Base-by-base conservation (phyloP, 1,140 invertebrate genomes). In the Sipha flava region DNA sequence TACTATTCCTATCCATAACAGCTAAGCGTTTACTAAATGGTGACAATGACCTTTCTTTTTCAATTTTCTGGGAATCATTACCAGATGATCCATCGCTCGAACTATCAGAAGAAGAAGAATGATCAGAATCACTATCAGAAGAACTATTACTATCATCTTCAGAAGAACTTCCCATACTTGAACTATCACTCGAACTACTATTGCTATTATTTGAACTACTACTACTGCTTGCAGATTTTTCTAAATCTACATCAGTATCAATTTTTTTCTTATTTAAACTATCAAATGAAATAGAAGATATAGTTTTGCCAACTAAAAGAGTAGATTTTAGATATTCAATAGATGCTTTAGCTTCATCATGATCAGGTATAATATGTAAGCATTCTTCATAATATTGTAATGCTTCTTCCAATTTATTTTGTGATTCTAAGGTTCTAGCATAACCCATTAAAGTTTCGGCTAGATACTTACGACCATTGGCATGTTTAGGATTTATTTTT, bases 391-490 rank as follows among this genome's bases (percentile, higher is more conserved):
- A 96, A 0, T 92, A 91, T 81, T 93, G 93, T 26, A 92, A 88
- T 4, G 94, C 94, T 80, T 95, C 93, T n/a, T 93, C 90, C 57
- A 92, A 90, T 82, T 94, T 93, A 82, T 92, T 93, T 81, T 94
- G 92, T 3, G 70, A 75, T 5, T 81, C 83, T 84, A 84, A 87
- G 82, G 92, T 94, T 81, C 92, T 90, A 83, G 90, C 94, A 82
- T 92, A 86, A 0, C 95, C 95, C 1, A 97, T 91, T 16, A 97
- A 85, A 2, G 95, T 98, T 85, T 98, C 95, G 26, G 93, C 92
- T 88, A 97, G 91, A 86, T 98, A 98, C 86, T 97, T 97, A 72
- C 93, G 90, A 52, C 95, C 96, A 89, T 98, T 98, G n/a, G 90
- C 90, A 87, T 98, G 95, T 79, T 90, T 93, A 23, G 92, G 92